A percentile compares a stretch with the other conserved stretches of the same genome.
These are phyloP conservation scores for Amazonetta brasiliensis DNA, from an alignment of 2,797 vertebrate species.

Conservation along the genomic window DNA sequence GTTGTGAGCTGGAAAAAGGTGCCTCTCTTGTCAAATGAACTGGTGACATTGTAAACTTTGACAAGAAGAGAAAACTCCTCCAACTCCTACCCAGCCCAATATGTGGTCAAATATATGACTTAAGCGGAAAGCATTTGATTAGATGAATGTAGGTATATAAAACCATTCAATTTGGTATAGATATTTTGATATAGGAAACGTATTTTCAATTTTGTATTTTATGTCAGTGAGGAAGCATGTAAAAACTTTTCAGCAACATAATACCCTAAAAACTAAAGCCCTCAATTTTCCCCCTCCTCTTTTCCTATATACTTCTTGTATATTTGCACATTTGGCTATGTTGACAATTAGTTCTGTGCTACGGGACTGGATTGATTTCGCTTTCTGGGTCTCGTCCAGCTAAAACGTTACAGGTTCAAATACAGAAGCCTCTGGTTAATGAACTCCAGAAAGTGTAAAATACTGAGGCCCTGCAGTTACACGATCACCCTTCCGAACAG, in stretches of 20 bases:
- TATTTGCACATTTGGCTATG: constrained; percentile 70
- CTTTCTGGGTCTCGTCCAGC: constrained; percentile 61
- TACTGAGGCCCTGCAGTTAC: constrained; percentile 55
- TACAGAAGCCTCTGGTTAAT: constrained; percentile 68
- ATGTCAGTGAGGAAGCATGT: constrained; percentile 41
- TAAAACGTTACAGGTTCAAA: constrained; percentile 64
- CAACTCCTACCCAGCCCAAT: neutral
- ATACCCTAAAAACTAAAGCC: constrained; percentile 37
- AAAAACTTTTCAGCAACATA: constrained; percentile 61
- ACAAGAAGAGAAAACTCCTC: constrained; percentile 40
- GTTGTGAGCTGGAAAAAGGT: neutral
- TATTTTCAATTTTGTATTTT: constrained; percentile 53
- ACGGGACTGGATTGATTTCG: constrained; percentile 61
- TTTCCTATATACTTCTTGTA: constrained; percentile 41
- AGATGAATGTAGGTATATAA: constrained; percentile 39
- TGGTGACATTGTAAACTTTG: constrained; percentile 13
- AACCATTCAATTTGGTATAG: constrained; percentile 13
- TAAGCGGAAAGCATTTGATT: constrained; percentile 45
- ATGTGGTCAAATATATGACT: constrained; percentile 45
- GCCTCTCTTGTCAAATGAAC: neutral
- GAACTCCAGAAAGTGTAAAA: constrained; percentile 69
- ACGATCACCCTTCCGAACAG: constrained; percentile 65
- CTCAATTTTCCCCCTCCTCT: constrained; percentile 45
- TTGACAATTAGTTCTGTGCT: constrained; percentile 68
- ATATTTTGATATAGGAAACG: constrained; percentile 54